Evolutionary conservation across 2,113 vertebrate genomes (phyloP).

Genomic region (Pollachius pollachius): DNA sequence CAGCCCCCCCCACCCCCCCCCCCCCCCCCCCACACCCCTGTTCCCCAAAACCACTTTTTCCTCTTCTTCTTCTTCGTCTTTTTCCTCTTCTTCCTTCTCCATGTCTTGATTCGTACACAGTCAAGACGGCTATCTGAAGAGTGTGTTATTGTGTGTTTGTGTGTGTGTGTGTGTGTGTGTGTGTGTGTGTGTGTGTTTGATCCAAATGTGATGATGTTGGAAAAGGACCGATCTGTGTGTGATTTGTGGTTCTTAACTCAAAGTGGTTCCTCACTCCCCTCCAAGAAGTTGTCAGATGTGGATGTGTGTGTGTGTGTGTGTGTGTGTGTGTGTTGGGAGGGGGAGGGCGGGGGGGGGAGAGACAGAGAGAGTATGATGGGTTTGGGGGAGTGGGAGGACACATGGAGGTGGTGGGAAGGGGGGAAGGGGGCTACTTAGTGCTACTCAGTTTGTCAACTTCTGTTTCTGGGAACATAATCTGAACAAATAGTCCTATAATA

Average conservation of each 20-base stretch:
- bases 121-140: conserved; percentile 29
- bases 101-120: conserved; percentile 34
- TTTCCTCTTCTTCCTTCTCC: not conserved
- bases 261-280: conserved; percentile 24
- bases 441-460: too few relatives aligned
- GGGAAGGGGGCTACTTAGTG: too few relatives aligned
- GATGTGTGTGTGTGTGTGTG: too few relatives aligned
- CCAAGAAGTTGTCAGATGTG: not conserved
- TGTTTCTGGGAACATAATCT: too few relatives aligned
- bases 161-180: conserved; percentile 30
- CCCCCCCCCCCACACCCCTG: conserved; percentile 29
- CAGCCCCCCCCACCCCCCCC: not conserved
- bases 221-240: not conserved
- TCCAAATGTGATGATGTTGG: not conserved
- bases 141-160: conserved; percentile 14
- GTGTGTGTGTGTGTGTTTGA: not conserved
- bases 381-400: too few relatives aligned
- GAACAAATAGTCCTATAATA: too few relatives aligned
- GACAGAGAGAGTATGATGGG: too few relatives aligned
- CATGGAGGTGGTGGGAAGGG: too few relatives aligned
- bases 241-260: conserved; percentile 43
- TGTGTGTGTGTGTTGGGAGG: too few relatives aligned
- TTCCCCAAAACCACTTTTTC: conserved; percentile 8
- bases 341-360: too few relatives aligned
- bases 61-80: conserved; percentile 7